Evolutionary conservation across 2,888 invertebrate species (phyloP), one percentile per base, ranked within the genome.

Genomic region (Molorchus minor): DNA sequence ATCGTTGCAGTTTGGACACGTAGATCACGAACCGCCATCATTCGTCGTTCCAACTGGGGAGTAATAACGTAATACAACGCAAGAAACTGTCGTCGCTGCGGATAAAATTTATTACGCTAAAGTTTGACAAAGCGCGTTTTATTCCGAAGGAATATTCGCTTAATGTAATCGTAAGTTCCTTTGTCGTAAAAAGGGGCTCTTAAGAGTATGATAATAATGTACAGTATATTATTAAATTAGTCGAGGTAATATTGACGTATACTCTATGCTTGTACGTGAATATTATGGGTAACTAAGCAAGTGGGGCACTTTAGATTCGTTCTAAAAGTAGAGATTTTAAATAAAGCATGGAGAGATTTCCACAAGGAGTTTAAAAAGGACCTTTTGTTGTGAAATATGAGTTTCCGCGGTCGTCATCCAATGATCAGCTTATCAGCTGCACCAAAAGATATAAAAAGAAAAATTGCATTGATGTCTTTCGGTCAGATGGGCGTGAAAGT

Each of bases 161-260:
- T 49, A 49, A 38, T 38, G 38, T 49, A 49, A 38, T 49, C 49
- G n/a, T 29, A 38, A 49, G 38, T 38, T 25, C 25, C 49, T 49
- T 49, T 49, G 29, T 49, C 10, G 21, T 49, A 49, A 49, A 49
- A 16, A n/a, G n/a, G 21, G 13, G 36, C 21, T 17, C 21, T 47
- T 47, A 35, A 33, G 17, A 35, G 19, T 46, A 45, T 15, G 25
- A 25, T 16, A 45, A 45, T 45, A 45, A 45, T 33, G 16, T 45
- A 45, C 45, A 15, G 45, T 45, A 20, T 15, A 35, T 17, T 10
- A 30, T 46, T 46, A 47, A 47, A 47, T 47, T 47, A 47, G 15
- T 15, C 19, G 36, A 25, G 15, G 29, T 30, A 30, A 33, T 16
- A 8, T 10, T 29, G 12, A 30, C 30, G 33, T 17, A 19, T n/a